Evolutionary conservation across 2,888 invertebrate genomes (phyloP).

Genomic region (Linyphia triangularis): DNA sequence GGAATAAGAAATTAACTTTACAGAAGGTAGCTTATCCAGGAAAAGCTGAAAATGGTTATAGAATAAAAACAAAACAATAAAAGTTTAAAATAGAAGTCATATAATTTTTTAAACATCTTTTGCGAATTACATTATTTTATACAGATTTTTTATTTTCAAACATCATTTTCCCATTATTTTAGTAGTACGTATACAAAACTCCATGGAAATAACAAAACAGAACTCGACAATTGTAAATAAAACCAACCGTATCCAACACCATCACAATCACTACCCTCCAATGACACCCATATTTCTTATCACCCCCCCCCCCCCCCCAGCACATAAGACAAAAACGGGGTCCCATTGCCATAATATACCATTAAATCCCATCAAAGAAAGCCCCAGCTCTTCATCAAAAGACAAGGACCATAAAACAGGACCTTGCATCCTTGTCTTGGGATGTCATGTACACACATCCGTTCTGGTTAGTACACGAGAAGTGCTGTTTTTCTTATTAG

Average conservation of each 20-base stretch:
- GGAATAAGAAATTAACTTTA: too few relatives aligned
- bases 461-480: not conserved
- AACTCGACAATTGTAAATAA: not conserved
- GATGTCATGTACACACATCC: not conserved
- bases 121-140: too few relatives aligned
- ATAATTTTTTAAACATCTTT: too few relatives aligned
- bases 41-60: too few relatives aligned
- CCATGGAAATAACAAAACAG: not conserved
- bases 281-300: not conserved
- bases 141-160: too few relatives aligned
- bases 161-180: too few relatives aligned
- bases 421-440: not conserved
- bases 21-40: too few relatives aligned
- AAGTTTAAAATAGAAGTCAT: too few relatives aligned
- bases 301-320: not conserved
- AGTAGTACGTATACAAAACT: too few relatives aligned
- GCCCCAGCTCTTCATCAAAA: constrained; percentile 38
- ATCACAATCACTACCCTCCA: not conserved
- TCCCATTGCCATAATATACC: constrained; percentile 15
- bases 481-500: not conserved
- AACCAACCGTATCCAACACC: not conserved
- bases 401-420: constrained; percentile 31
- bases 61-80: too few relatives aligned
- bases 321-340: not conserved
- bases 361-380: constrained; percentile 52